Evolutionary conservation across 2,797 vertebrate genomes (phyloP).

Genomic region (Buphagus erythrorhynchus): DNA sequence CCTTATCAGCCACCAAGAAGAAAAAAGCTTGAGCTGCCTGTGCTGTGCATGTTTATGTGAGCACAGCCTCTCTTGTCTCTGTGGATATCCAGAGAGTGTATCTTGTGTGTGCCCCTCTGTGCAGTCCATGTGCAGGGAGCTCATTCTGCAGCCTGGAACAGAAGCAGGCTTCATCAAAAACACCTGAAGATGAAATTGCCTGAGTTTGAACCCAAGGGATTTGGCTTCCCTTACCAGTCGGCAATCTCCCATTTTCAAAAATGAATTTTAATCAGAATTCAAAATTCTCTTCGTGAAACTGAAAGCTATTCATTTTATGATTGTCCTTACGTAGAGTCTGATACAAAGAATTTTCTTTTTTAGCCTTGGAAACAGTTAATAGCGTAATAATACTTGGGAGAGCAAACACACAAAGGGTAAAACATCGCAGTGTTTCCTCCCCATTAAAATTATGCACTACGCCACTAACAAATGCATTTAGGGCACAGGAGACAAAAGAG

Average conservation of each 20-base stretch:
- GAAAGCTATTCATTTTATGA: background rate
- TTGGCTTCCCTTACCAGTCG: background rate
- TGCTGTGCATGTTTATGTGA: background rate
- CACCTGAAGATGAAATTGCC: background rate
- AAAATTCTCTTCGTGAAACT: background rate
- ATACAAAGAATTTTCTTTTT: background rate
- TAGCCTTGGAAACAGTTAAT: background rate
- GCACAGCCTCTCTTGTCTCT: background rate
- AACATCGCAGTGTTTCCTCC: background rate
- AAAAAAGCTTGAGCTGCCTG: background rate
- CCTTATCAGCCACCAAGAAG: background rate
- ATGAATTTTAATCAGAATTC: background rate
- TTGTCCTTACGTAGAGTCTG: background rate
- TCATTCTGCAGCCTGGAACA: background rate
- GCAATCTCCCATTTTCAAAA: background rate
- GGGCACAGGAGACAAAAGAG: background rate
- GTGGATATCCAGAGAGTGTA: accelerated
- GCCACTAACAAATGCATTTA: background rate
- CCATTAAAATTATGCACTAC: background rate
- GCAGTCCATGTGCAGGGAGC: accelerated
- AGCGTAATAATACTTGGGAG: background rate
- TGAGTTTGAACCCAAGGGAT: background rate
- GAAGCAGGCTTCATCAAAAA: background rate
- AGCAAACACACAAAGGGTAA: background rate
- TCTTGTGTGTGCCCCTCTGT: accelerated